Evolutionary conservation across 2,888 invertebrate species (phyloP).

Genomic region (Cerastis leucographa): DNA sequence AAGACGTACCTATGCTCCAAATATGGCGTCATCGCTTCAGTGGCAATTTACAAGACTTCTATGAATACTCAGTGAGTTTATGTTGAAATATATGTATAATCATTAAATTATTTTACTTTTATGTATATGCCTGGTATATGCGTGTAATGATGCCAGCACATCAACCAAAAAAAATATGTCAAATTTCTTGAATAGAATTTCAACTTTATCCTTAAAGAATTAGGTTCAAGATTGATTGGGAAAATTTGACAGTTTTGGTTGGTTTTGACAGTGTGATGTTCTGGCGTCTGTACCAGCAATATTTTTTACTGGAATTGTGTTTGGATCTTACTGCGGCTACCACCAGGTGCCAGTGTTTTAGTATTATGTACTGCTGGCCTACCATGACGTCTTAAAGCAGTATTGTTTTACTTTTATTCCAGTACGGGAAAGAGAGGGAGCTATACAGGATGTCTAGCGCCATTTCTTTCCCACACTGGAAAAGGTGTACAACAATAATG

Average conservation of each 20-base stretch:
- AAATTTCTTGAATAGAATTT: too few species aligned
- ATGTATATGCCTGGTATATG: conserved; percentile 4
- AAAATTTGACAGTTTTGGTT: too few species aligned
- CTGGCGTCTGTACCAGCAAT: not conserved
- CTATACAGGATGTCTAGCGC: too few species aligned
- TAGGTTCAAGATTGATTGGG: too few species aligned
- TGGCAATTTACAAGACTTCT: conserved; percentile 58
- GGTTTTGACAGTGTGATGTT: too few species aligned
- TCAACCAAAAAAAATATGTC: too few species aligned
- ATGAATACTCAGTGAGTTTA: conserved; percentile 67
- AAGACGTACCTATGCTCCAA: conserved; percentile 41
- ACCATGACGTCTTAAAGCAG: too few species aligned
- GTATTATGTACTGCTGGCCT: not conserved
- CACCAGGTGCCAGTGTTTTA: conserved; percentile 2
- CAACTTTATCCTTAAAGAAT: too few species aligned
- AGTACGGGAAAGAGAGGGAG: too few species aligned
- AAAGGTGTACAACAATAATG: too few species aligned
- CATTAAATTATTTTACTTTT: conserved; percentile 26
- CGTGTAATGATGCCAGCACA: not conserved
- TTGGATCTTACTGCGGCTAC: conserved; percentile 7
- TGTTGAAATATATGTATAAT: conserved; percentile 39
- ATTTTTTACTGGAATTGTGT: conserved; percentile 10
- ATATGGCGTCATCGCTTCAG: conserved; percentile 36
- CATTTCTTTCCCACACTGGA: too few species aligned
- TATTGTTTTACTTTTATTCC: too few species aligned